A percentile compares a stretch with the other conserved stretches of the same genome.
phyloP scores from a whole-genome alignment of 2,113 vertebrate genomes.

The Gracilinanus agilis region DNA sequence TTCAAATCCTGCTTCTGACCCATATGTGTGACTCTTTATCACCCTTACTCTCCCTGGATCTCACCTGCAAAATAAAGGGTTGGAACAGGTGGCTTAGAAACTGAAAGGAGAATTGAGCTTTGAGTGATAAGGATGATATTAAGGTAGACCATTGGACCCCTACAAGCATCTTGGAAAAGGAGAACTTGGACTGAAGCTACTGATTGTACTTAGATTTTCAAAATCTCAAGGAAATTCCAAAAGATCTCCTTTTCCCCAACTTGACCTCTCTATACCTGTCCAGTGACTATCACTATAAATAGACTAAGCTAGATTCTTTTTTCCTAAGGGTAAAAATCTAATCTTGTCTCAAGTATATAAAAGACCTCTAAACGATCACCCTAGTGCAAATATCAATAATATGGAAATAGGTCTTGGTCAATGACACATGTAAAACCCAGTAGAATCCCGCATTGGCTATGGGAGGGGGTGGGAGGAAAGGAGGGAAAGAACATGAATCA shows the following conservation, averaged over 20 bases:
- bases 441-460: too few relatives aligned
- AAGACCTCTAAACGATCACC: too few relatives aligned
- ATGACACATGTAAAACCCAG: too few relatives aligned
- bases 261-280: background rate
- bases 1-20: background rate
- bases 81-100: background rate
- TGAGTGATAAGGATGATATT: background rate
- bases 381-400: too few relatives aligned
- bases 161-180: background rate
- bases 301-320: background rate
- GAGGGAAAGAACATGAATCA: too few relatives aligned
- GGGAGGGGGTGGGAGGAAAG: too few relatives aligned
- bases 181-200: background rate
- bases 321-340: background rate
- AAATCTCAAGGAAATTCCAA: background rate
- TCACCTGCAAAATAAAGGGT: background rate
- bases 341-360: background rate
- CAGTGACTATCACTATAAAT: background rate
- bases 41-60: background rate
- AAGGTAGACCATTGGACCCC: background rate
- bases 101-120: background rate
- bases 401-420: too few relatives aligned
- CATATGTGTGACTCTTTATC: background rate
- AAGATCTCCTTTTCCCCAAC: background rate
- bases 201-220: background rate